A percentile compares a stretch with the other conserved stretches of the same genome.
Evolutionary conservation across 2,113 vertebrate species (phyloP).

Genomic region (Psilopogon haemacephalus): DNA sequence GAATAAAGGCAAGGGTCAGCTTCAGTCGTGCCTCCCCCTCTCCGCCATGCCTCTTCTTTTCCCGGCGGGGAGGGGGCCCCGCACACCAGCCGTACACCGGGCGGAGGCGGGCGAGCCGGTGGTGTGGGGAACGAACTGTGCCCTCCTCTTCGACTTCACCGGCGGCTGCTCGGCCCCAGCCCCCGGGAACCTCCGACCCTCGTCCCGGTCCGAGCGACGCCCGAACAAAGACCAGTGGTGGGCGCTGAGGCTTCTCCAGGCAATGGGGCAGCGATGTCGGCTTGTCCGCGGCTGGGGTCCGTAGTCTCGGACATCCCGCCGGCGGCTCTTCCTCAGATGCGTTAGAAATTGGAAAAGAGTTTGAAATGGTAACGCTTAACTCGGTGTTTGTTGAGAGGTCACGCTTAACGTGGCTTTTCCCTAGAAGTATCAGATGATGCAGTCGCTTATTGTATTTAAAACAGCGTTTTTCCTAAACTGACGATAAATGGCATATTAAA

Average conservation of each 20-base stretch:
- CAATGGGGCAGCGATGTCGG: not conserved
- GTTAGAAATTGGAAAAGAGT: not conserved
- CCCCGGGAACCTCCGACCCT: not conserved
- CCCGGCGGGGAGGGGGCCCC: not conserved
- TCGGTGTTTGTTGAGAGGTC: not conserved
- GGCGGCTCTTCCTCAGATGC: not conserved
- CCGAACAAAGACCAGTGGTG: constrained; percentile 17
- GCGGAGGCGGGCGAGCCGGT: too few relatives aligned
- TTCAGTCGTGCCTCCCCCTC: not conserved
- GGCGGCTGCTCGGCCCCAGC: not conserved
- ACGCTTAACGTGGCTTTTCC: not conserved
- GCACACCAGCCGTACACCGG: not conserved
- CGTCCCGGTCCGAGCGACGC: not conserved
- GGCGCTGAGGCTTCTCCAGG: not conserved
- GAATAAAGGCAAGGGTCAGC: not conserved
- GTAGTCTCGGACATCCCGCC: not conserved
- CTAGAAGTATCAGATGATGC: not conserved
- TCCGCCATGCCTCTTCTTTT: not conserved
- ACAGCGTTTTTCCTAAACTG: not conserved
- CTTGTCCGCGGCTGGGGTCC: not conserved
- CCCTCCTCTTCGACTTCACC: not conserved
- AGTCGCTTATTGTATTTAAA: not conserved
- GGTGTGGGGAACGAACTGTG: not conserved
- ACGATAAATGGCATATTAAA: not conserved
- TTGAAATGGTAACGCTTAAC: not conserved